A percentile compares a stretch with the other conserved stretches of the same genome.
phyloP scores from a whole-genome alignment of 1,140 invertebrate genomes.

The Sipha flava region DNA sequence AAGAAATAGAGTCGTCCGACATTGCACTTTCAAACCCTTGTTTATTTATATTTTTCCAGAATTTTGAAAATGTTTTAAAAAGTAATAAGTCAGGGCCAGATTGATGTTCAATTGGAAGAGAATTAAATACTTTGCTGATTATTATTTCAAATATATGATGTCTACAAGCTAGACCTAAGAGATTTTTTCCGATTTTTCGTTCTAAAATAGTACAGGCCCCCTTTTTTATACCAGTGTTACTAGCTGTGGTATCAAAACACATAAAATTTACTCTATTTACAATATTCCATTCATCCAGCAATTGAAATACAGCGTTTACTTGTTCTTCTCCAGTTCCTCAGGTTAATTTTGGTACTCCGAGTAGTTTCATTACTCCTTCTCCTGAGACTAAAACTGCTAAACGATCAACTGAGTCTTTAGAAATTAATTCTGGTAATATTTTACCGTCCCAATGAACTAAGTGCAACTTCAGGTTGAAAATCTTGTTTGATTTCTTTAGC shows the following conservation, averaged over 20 bases:
- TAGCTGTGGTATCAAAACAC: constrained; percentile 42
- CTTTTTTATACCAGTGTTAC: constrained; percentile 41
- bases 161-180: constrained; percentile 28
- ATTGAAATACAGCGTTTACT: background rate
- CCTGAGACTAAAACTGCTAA: background rate
- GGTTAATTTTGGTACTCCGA: background rate
- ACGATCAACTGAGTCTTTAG: constrained; percentile 11
- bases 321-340: background rate
- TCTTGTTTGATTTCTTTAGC: background rate
- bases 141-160: constrained; percentile 34
- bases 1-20: background rate
- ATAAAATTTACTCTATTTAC: constrained; percentile 32
- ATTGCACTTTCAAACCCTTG: background rate
- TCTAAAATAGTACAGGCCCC: constrained; percentile 35
- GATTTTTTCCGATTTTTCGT: background rate
- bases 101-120: background rate
- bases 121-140: background rate
- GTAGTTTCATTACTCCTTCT: background rate
- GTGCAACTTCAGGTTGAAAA: background rate
- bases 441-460: constrained; percentile 38
- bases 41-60: background rate
- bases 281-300: constrained; percentile 3
- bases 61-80: constrained; percentile 34
- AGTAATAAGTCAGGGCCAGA: constrained; percentile 22
- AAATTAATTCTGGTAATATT: constrained; percentile 31